phyloP scores from a whole-genome alignment of 2,113 vertebrate genomes.

The Ammodytes dubius region DNA sequence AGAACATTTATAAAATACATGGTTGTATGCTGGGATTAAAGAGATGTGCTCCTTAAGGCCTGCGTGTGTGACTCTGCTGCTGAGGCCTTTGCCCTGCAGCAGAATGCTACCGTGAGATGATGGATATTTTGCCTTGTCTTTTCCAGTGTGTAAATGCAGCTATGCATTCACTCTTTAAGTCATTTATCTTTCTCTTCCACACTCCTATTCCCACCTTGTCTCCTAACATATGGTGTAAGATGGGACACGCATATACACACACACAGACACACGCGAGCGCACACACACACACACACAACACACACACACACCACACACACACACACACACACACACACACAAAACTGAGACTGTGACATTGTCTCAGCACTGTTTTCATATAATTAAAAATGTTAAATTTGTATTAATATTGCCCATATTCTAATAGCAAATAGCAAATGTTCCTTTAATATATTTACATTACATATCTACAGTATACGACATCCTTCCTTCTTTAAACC shows the following conservation, averaged over 20 bases:
- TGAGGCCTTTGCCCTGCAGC: conserved; percentile 66
- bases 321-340: neutral
- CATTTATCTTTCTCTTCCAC: conserved; percentile 80
- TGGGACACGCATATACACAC: conserved; percentile 57
- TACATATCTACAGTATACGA: neutral
- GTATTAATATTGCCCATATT: neutral
- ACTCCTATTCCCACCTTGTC: conserved; percentile 75
- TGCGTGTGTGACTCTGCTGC: conserved; percentile 13
- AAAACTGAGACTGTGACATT: neutral
- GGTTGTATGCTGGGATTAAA: conserved; percentile 30
- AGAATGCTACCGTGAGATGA: conserved; percentile 61
- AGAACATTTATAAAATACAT: neutral
- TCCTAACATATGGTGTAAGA: conserved; percentile 80
- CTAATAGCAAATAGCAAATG: neutral
- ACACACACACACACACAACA: conserved; percentile 32
- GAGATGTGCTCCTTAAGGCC: conserved; percentile 34
- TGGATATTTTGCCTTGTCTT: conserved; percentile 75
- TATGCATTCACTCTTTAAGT: conserved; percentile 80
- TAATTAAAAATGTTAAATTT: neutral
- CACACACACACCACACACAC: conserved; percentile 8
- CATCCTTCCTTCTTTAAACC: neutral
- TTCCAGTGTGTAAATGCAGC: conserved; percentile 76
- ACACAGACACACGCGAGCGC: conserved; percentile 44
- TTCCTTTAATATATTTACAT: neutral
- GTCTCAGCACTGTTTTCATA: conserved; percentile 14